Conservation (phyloP, 2,888 invertebrate genomes). For the Apoda limacodes region DNA sequence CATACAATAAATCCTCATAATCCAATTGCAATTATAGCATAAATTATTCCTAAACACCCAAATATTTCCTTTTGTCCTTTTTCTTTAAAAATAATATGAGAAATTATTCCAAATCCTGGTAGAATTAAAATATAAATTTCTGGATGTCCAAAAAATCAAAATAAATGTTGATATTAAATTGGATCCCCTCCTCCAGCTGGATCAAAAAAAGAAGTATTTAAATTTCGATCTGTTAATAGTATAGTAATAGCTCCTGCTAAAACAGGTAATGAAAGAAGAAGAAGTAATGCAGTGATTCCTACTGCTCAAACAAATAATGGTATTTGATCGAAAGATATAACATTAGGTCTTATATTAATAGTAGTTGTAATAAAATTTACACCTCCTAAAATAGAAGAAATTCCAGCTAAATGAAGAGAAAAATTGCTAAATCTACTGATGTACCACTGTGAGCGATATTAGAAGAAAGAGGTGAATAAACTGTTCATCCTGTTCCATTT, state of each 20-base stretch:
- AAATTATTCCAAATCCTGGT: constrained; percentile 85
- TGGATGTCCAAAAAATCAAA: constrained; percentile 90
- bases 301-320: constrained; percentile 82
- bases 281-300: constrained; percentile 56
- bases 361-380: constrained; percentile 85
- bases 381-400: constrained; percentile 79
- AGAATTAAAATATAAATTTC: constrained; percentile 90
- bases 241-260: constrained; percentile 85
- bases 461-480: constrained; percentile 77
- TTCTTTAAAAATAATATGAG: constrained; percentile 81
- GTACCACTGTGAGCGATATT: constrained; percentile 74
- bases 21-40: constrained; percentile 87
- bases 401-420: constrained; percentile 79
- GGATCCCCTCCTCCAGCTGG: constrained; percentile 85
- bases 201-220: constrained; percentile 86
- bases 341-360: constrained; percentile 75
- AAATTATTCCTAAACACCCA: constrained; percentile 80
- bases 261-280: constrained; percentile 79
- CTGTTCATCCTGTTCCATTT: constrained; percentile 83
- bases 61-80: constrained; percentile 81
- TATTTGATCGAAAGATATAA: constrained; percentile 73
- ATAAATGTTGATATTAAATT: constrained; percentile 84
- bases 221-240: constrained; percentile 81
- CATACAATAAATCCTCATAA: constrained; percentile 86
- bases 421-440: constrained; percentile 82